phyloP scores from a whole-genome alignment of 2,888 invertebrate species.

The Drosophila quinaria region DNA sequence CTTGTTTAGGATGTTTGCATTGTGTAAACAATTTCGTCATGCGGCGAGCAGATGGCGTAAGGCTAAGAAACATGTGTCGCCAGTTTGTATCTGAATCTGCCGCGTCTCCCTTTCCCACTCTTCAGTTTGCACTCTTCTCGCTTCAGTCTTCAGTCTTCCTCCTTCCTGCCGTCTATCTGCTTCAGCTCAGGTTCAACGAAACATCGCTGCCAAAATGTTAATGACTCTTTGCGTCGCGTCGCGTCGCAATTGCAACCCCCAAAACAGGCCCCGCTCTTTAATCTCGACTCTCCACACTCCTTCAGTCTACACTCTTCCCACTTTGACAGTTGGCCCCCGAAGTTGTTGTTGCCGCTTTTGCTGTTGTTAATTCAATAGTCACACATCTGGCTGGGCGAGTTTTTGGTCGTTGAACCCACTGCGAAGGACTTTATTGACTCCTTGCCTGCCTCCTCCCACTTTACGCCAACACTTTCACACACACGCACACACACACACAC shows the following conservation, averaged over 20 bases:
- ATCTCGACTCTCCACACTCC: constrained; percentile 6
- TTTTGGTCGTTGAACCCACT: constrained; percentile 57
- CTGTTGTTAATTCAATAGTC: constrained; percentile 35
- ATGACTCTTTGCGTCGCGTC: constrained; percentile 45
- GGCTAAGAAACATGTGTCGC: constrained; percentile 51
- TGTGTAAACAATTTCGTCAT: constrained; percentile 52
- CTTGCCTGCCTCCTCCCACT: constrained; percentile 17
- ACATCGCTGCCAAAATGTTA: constrained; percentile 60
- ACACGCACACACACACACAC: constrained; percentile 1
- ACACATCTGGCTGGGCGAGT: constrained; percentile 53
- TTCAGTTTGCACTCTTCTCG: neutral
- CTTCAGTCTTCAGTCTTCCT: neutral
- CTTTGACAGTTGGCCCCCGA: constrained; percentile 52
- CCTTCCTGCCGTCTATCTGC: constrained; percentile 27
- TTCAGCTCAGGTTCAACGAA: constrained; percentile 51
- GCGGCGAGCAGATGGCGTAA: constrained; percentile 51
- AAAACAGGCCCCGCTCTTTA: constrained; percentile 26
- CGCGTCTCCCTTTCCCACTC: neutral
- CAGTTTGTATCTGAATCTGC: constrained; percentile 18
- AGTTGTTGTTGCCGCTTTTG: constrained; percentile 35
- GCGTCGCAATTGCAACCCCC: constrained; percentile 50
- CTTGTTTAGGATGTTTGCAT: constrained; percentile 19
- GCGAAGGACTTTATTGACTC: constrained; percentile 44
- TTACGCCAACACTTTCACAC: constrained; percentile 1
- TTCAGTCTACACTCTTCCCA: neutral